Evolutionary conservation across 2,797 vertebrate genomes (phyloP), one percentile per base, ranked within the genome.

Genomic region (Gadopsis bispinosus): DNA sequence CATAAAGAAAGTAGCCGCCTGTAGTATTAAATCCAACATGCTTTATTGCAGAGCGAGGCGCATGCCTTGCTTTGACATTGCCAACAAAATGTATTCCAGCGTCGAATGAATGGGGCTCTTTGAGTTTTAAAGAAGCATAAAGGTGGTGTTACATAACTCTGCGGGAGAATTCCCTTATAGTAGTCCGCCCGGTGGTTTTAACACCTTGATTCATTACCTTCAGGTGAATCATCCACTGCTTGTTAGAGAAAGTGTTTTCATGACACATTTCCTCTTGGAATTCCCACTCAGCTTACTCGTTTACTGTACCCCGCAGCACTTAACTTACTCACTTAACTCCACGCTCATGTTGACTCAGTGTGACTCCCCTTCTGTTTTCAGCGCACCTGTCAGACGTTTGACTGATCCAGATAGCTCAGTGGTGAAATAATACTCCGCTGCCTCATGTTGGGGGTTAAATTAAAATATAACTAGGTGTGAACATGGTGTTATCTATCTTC

Each of bases 181-280:
- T 80, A 53, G 80, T 83, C 73, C 68, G 67, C 73, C 0, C 4
- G 4, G 69, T 47, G 62, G 85, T 84, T 92, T 87, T 77, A 85
- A 71, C 70, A 56, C 68, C 68, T 80, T 90, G 87, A 90, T 88
- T 92, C 84, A 87, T 91, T 86, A 83, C 64, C 67, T 79, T 80
- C 29, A 72, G 79, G 88, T 89, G 89, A 93, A 88, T 92, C 91
- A 91, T 83, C 83, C 83, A 81, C 80, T 71, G 75, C 91, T 87
- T 85, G 89, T 91, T 87, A 89, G 83, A 70, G 79, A 92, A 86
- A 89, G 87, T 88, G 81, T 76, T 85, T 86, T 70, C 72, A 78
- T 92, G 92, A 94, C 93, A 94, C 91, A 85, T 91, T 93, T 94
- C 88, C 92, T 90, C 75, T 86, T 77, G 75, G 86, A 91, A 77